Base-by-base conservation (phyloP, 1,140 invertebrate genomes). In the Yoshiicerus persimilis region DNA sequence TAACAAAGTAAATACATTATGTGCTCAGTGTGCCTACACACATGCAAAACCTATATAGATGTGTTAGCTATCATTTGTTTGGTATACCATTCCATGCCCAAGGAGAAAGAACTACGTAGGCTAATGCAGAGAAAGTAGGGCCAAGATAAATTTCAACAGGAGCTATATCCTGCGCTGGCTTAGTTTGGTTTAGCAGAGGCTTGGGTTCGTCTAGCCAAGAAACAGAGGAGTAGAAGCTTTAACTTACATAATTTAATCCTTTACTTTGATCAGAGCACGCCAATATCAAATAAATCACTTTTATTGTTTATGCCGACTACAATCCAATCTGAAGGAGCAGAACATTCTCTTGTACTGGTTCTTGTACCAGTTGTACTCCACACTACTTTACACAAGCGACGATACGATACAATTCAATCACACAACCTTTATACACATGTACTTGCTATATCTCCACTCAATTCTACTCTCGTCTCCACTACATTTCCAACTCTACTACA, bases 211-310 rank as follows among this genome's bases (percentile, higher is more conserved):
- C 38, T 39, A 39, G 13, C 38, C 11, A 4, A n/a, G n/a, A n/a
- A 13, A 20, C 41, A 20, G 8, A 20, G 4, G 5, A 20, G 8
- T 20, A 20, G 47, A n/a, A 56, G 47, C 47, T 56, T 56, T 56
- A 56, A 56, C 75, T 32, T 80, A 80, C 75, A 80, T 80, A 80
- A 80, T 80, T 80, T 80, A 80, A 80, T 80, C 75, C 75, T 80
- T 36, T 80, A 80, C 75, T 80, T 32, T 80, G 75, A 80, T 80
- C 75, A 80, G 75, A 80, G 34, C 75, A 80, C 75, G 75, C 75
- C 75, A 80, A 80, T 80, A 80, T 80, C 75, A 80, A 80, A 80
- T 80, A 80, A 80, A 80, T 80, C 75, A 80, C 75, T 80, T 80
- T 80, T 80, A 80, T 80, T 80, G 75, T 80, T 80, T 80, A 80